Conservation (phyloP, 1,140 invertebrate species). For the Meloidogyne floridensis region DNA sequence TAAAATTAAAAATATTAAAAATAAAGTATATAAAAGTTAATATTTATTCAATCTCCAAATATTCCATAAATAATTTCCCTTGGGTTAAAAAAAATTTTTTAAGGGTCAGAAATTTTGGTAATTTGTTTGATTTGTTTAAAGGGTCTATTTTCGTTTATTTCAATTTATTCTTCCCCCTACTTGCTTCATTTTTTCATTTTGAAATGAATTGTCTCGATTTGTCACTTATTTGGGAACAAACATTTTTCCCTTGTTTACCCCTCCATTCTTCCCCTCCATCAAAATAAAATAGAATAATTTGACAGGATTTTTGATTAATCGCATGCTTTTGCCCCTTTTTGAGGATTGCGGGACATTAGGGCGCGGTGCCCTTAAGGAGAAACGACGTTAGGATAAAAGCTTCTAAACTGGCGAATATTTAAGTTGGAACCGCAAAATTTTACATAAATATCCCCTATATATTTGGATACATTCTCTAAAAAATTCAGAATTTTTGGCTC, state of each 20-base stretch:
- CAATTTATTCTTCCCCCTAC: not conserved
- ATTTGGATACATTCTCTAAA: no score
- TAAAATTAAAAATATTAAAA: not conserved
- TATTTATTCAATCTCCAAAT: not conserved
- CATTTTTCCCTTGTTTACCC: not conserved
- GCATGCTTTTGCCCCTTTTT: not conserved
- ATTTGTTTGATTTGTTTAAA: not conserved
- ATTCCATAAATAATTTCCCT: not conserved
- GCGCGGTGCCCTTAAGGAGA: no score
- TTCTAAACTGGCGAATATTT: no score
- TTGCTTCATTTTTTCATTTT: not conserved
- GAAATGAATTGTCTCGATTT: not conserved
- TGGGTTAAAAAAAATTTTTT: not conserved
- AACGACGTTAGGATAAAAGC: no score
- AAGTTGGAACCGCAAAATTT: no score
- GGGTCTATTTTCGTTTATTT: no score
- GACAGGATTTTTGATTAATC: conserved; percentile 6
- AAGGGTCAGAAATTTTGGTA: not conserved
- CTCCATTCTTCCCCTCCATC: not conserved
- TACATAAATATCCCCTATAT: no score
- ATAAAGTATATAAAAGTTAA: not conserved
- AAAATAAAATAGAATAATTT: not conserved
- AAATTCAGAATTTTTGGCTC: no score
- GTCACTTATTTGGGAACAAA: conserved; percentile 1
- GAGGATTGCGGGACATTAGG: no score